Evolutionary conservation across 2,797 vertebrate genomes (phyloP).

Genomic region (Neostethus bicornis): DNA sequence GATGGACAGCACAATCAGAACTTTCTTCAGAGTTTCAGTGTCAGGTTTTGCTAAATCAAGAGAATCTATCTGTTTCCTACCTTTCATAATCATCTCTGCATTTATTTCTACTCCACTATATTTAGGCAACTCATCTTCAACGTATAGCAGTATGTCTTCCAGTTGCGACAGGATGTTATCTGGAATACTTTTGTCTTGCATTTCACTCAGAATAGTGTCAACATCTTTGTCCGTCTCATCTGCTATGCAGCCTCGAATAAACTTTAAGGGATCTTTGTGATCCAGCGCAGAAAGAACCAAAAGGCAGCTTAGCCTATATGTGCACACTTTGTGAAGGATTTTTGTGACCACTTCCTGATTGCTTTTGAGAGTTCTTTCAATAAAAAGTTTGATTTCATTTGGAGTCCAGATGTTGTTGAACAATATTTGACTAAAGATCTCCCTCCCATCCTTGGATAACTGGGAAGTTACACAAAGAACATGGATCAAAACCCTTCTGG

Average conservation of each 20-base stretch:
- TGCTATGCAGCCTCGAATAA: neutral
- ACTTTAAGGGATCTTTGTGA: neutral
- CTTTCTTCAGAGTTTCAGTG: neutral
- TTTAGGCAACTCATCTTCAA: neutral
- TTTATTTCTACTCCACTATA: neutral
- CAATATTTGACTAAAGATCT: constrained; percentile 5
- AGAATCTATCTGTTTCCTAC: neutral
- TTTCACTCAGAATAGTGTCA: constrained; percentile 5
- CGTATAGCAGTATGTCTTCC: neutral
- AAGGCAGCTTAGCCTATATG: neutral
- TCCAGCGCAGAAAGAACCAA: neutral
- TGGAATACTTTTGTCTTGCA: constrained; percentile 6
- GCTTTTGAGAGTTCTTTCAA: neutral
- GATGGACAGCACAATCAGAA: constrained; percentile 12
- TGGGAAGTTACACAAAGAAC: constrained; percentile 7
- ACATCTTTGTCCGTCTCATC: constrained; percentile 21
- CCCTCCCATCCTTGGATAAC: neutral
- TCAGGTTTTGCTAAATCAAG: neutral
- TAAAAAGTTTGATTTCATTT: neutral
- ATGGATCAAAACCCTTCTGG: constrained; percentile 2
- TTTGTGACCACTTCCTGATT: neutral
- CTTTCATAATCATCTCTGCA: neutral
- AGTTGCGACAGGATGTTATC: neutral
- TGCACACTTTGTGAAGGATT: constrained; percentile 11
- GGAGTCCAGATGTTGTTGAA: constrained; percentile 23